phyloP scores from a whole-genome alignment of 2,113 vertebrate genomes.

The Leptobrachium ailaonicum region DNA sequence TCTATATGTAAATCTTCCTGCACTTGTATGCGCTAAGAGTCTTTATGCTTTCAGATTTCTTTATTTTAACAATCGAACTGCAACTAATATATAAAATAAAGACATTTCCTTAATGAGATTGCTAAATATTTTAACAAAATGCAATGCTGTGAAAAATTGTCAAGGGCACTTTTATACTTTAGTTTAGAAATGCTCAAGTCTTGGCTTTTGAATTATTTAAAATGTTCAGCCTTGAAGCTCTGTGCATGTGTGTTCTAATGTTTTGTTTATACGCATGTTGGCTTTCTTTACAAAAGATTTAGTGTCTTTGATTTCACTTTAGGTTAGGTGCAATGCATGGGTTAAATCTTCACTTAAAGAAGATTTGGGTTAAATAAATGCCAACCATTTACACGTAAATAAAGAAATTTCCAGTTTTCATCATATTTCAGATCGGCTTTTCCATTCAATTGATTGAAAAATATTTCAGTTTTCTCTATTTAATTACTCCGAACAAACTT shows the following conservation, averaged over 20 bases:
- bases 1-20: conserved; percentile 76
- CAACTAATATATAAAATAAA: conserved; percentile 85
- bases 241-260: conserved; percentile 83
- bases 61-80: conserved; percentile 77
- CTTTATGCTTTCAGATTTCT: conserved; percentile 71
- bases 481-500: too few species aligned
- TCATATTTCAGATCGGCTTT: too few species aligned
- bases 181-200: conserved; percentile 82
- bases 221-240: conserved; percentile 76
- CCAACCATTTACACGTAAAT: not conserved
- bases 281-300: conserved; percentile 78
- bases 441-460: too few species aligned
- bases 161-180: conserved; percentile 86
- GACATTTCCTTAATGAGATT: conserved; percentile 84
- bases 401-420: too few species aligned
- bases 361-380: not conserved
- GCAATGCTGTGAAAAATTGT: conserved; percentile 78
- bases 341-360: conserved; percentile 52
- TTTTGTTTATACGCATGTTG: conserved; percentile 69
- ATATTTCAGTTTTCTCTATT: too few species aligned
- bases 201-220: conserved; percentile 83
- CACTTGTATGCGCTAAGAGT: conserved; percentile 76
- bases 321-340: conserved; percentile 80
- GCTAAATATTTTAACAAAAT: conserved; percentile 87
- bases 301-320: conserved; percentile 79